These are phyloP conservation scores for Oncorhynchus gorbuscha DNA, from an alignment of 2,113 vertebrate species.

Conservation along the genomic window DNA sequence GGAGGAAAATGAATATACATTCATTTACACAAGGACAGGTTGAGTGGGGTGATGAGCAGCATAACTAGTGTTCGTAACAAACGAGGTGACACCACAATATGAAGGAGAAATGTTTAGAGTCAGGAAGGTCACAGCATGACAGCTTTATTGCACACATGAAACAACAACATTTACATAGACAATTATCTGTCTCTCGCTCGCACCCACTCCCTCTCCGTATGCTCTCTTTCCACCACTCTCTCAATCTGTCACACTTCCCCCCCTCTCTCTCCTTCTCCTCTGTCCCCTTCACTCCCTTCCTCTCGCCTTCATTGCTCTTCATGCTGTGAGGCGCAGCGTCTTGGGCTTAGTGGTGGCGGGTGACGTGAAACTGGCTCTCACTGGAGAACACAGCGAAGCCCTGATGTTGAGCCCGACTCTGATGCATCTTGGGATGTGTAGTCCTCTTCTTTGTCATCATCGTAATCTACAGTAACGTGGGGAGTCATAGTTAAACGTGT, in stretches of 20 bases:
- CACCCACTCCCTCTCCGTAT: constrained; percentile 26
- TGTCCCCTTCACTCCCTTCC: too few relatives aligned
- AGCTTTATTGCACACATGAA: constrained; percentile 67
- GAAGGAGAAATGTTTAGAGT: constrained; percentile 46
- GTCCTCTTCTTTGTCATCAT: constrained; percentile 34
- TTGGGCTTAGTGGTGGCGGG: constrained; percentile 19
- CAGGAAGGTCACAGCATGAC: constrained; percentile 55
- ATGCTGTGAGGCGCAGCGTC: constrained; percentile 49
- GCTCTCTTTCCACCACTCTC: constrained; percentile 25
- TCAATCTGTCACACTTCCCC: constrained; percentile 62
- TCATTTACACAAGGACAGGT: constrained; percentile 38
- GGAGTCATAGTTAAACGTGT: too few relatives aligned
- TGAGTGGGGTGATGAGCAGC: constrained; percentile 29
- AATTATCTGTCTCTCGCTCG: constrained; percentile 57
- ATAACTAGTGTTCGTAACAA: constrained; percentile 40
- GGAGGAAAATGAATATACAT: constrained; percentile 50
- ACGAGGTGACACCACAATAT: constrained; percentile 25
- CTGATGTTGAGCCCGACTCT: constrained; percentile 51
- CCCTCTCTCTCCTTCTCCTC: not conserved
- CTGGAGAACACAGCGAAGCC: constrained; percentile 73
- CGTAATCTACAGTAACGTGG: constrained; percentile 43
- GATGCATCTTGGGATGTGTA: constrained; percentile 15
- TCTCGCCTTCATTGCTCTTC: constrained; percentile 34
- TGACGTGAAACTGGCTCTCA: constrained; percentile 53
- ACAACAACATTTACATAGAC: constrained; percentile 68